Evolutionary conservation across 1,140 invertebrate genomes (phyloP).

Genomic region (Nomia melanderi): DNA sequence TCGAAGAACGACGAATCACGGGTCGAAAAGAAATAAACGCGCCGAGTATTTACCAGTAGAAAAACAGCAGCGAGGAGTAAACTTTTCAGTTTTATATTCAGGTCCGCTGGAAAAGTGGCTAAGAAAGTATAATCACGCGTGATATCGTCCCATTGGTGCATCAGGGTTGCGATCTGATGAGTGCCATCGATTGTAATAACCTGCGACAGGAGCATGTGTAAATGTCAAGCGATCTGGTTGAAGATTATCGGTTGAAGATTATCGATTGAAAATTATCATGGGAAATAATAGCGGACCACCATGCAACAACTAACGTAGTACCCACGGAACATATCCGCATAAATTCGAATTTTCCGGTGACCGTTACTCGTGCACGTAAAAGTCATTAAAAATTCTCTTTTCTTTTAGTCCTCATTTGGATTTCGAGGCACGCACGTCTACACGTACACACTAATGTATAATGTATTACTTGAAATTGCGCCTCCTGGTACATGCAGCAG

Average conservation of each 20-base stretch:
- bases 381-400: too few species aligned
- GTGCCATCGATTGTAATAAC: conserved; percentile 66
- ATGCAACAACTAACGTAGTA: too few species aligned
- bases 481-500: conserved; percentile 69
- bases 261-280: too few species aligned
- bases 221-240: neutral
- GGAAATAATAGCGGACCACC: too few species aligned
- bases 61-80: conserved; percentile 71
- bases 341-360: too few species aligned
- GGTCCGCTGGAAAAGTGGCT: conserved; percentile 66
- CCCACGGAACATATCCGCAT: too few species aligned
- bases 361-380: too few species aligned
- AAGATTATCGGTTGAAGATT: too few species aligned
- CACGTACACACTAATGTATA: too few species aligned
- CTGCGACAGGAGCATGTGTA: conserved; percentile 40
- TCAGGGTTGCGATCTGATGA: conserved; percentile 69
- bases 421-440: too few species aligned
- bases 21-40: neutral
- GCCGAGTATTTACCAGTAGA: conserved; percentile 63
- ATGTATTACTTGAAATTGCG: conserved; percentile 70
- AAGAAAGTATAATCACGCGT: conserved; percentile 66
- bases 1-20: too few species aligned
- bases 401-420: too few species aligned
- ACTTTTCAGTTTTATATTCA: conserved; percentile 69
- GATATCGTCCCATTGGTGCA: conserved; percentile 68